These are phyloP conservation scores for Leptobrachium ailaonicum DNA, from an alignment of 2,113 vertebrate genomes.

Conservation along the genomic window DNA sequence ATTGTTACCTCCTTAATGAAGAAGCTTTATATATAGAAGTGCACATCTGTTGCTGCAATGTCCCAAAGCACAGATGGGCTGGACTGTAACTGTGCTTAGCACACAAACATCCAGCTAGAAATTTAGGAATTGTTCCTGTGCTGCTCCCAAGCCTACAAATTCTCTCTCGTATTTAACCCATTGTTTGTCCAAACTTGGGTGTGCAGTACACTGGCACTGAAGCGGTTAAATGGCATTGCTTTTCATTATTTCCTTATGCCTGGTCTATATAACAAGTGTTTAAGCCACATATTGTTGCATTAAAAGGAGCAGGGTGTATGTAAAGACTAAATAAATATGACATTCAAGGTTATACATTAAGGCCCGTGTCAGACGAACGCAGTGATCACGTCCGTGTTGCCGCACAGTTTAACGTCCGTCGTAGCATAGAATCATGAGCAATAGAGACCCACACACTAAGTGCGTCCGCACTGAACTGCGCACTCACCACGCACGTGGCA, in stretches of 20 bases:
- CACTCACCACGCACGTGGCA: too few relatives aligned
- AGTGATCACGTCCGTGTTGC: too few relatives aligned
- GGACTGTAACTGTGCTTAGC: slow-evolving; percentile 38
- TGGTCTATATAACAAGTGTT: background rate
- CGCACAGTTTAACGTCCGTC: too few relatives aligned
- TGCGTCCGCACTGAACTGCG: too few relatives aligned
- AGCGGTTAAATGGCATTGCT: background rate
- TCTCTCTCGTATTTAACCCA: slow-evolving; percentile 33
- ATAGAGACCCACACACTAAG: too few relatives aligned
- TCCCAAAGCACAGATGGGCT: slow-evolving; percentile 48
- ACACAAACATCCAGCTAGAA: slow-evolving; percentile 48
- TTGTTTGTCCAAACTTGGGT: background rate
- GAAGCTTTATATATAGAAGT: slow-evolving; percentile 51
- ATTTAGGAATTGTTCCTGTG: slow-evolving; percentile 32
- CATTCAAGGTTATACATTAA: too few relatives aligned
- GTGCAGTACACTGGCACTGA: background rate
- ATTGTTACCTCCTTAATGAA: slow-evolving; percentile 52
- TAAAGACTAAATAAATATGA: too few relatives aligned
- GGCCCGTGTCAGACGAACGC: too few relatives aligned
- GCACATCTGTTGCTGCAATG: slow-evolving; percentile 48
- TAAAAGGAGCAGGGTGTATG: too few relatives aligned
- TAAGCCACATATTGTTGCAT: background rate
- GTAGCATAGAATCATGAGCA: too few relatives aligned
- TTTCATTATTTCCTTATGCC: too few relatives aligned
- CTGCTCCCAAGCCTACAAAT: slow-evolving; percentile 20